Base-by-base conservation (phyloP, 2,888 invertebrate genomes). In the Acronicta leporina region DNA sequence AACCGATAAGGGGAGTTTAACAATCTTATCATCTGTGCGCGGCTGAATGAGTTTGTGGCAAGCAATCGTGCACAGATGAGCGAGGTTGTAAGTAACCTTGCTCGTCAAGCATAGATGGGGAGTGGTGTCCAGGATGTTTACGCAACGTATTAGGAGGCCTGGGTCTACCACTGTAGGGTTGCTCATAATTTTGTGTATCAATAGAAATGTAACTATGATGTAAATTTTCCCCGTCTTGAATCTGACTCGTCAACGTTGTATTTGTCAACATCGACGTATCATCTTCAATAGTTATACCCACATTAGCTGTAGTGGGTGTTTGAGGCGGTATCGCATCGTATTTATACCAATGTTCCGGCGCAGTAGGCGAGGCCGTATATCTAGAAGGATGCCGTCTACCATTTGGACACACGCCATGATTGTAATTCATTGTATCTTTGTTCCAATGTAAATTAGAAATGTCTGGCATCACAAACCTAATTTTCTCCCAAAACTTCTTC, bases 401-500 rank as follows among this genome's bases (percentile, higher is more conserved):
- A 84, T 95, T 95, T 73, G 95, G 95, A 82, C 94, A 94, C 38
- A 92, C 88, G 75, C 91, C 91, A 82, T 95, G 95, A 82, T 91
- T 94, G 78, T 95, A 95, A 88, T 95, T 95, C 71, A 95, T 86
- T 69, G 90, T 88, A 66, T 94, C 94, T 78, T 95, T 95, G 84
- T 96, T 96, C 94, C 95, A 96, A 82, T 95, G 95, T 78, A 96
- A 94, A 84, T 95, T 96, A 54, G 95, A 92, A 75, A 95, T 94
- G 75, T 98, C 98, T 63, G 98, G 98, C 96, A 98, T 96, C 55
- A 97, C 96, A 91, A 95, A 96, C 69, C 97, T 95, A 70, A 98
- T 95, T 91, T 98, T 98, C 80, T 97, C 97, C 98, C 98, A 98
- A 92, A 98, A 98, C 80, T 97, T 95, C 81, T 96, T 96, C 89